A percentile compares a stretch with the other conserved stretches of the same genome.
Conservation (phyloP, 1,140 invertebrate genomes). For the Drosophila serrata region DNA sequence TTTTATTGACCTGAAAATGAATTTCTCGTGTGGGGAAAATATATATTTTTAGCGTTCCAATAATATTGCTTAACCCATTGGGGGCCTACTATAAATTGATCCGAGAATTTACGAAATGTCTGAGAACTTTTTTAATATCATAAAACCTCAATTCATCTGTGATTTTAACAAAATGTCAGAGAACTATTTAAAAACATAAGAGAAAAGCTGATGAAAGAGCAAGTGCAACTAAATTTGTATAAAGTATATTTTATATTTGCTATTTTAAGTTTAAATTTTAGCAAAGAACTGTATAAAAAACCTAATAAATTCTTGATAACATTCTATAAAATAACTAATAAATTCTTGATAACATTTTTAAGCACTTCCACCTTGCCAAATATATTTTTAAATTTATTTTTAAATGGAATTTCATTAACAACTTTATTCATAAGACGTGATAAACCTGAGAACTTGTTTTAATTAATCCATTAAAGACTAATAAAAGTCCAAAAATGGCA, state of each 20-base stretch:
- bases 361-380: neutral
- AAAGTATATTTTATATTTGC: too few relatives aligned
- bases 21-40: slow-evolving; percentile 25
- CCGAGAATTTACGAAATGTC: neutral
- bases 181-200: neutral
- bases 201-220: too few relatives aligned
- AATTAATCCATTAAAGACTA: neutral
- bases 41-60: slow-evolving; percentile 18
- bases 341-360: neutral
- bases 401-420: neutral
- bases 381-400: neutral
- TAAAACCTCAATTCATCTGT: neutral
- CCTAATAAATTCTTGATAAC: neutral
- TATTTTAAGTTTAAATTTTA: too few relatives aligned
- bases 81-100: neutral
- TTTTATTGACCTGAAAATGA: slow-evolving; percentile 56
- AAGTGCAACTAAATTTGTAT: neutral
- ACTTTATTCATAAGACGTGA: neutral
- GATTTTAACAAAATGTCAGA: neutral
- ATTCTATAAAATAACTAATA: neutral
- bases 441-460: neutral
- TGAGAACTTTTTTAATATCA: neutral
- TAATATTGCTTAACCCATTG: slow-evolving; percentile 27
- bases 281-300: too few relatives aligned
- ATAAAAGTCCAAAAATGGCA: slow-evolving; percentile 7